A percentile compares a stretch with the other conserved stretches of the same genome.
phyloP scores from a whole-genome alignment of 2,888 invertebrate species.

The Leptura quadrifasciata region DNA sequence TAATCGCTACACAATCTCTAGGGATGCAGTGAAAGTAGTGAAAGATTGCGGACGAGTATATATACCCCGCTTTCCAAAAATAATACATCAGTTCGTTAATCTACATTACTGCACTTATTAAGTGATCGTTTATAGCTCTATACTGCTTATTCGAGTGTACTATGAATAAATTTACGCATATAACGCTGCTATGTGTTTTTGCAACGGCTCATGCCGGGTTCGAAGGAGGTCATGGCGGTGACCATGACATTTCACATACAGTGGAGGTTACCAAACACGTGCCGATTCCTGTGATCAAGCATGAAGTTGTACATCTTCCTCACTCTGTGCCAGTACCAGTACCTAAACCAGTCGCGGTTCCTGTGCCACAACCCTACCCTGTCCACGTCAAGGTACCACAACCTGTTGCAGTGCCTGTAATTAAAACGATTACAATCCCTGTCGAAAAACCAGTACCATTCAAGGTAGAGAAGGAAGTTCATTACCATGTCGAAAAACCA shows the following conservation, averaged over 20 bases:
- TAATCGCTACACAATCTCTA: slow-evolving; percentile 43
- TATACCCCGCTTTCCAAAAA: slow-evolving; percentile 59
- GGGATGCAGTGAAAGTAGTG: slow-evolving; percentile 67
- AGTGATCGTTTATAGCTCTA: slow-evolving; percentile 39
- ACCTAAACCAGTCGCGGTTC: slow-evolving; percentile 82
- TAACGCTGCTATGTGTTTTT: slow-evolving; percentile 66
- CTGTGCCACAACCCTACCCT: slow-evolving; percentile 82
- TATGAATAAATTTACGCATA: slow-evolving; percentile 70
- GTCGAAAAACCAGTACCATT: slow-evolving; percentile 85
- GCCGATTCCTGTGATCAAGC: slow-evolving; percentile 75
- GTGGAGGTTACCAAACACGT: slow-evolving; percentile 82
- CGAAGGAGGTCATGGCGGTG: slow-evolving; percentile 65
- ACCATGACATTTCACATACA: slow-evolving; percentile 76
- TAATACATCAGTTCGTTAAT: slow-evolving; percentile 64
- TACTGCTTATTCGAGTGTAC: slow-evolving; percentile 56
- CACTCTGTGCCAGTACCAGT: slow-evolving; percentile 78
- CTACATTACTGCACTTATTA: slow-evolving; percentile 57
- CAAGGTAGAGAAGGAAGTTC: slow-evolving; percentile 80
- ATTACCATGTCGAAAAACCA: slow-evolving; percentile 81
- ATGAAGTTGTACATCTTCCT: slow-evolving; percentile 73
- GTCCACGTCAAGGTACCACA: slow-evolving; percentile 82
- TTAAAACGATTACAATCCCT: slow-evolving; percentile 82
- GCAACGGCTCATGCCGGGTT: slow-evolving; percentile 69
- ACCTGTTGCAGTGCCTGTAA: slow-evolving; percentile 81
- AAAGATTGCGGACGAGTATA: slow-evolving; percentile 64